Base-by-base conservation (phyloP, 2,888 invertebrate genomes). In the Homarus gammarus region DNA sequence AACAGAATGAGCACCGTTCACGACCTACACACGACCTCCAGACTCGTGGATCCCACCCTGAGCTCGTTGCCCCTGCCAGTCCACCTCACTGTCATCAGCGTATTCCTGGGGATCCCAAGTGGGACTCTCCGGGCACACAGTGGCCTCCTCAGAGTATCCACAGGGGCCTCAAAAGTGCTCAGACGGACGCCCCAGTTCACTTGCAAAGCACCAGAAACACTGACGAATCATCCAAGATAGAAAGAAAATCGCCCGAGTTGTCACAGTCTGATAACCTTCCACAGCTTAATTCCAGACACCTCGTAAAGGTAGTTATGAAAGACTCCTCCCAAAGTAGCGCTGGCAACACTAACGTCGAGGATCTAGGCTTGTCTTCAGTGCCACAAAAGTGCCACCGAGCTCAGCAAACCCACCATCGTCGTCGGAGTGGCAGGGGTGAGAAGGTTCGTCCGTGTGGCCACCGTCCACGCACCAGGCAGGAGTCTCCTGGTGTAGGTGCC, bases 381-480 rank as follows among this genome's bases (percentile, higher is more conserved):
- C 27, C 61, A 3, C 27, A 64, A 18, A 64, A 64, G 18, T 64
- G 61, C 27, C 61, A 64, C 61, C n/a, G 61, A 27, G 61, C 27
- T 27, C 61, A n/a, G 61, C 61, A 27, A 27, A 64, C 61, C 27
- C 61, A 64, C 6, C n/a, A 64, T 10, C 61, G 61, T 27, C 61
- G 61, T 27, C 61, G 61, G 5, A 56, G 56, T 18, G 22, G 15
- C 56, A n/a, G 27, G 27, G 61, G 61, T 22, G 85, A 73, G 51
- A 77, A 64, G 36, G 72, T 70, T 49, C 87, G 87, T 22, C 79
- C 79, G 15, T 84, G 89, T 51, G 84, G 70, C 51, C 89, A 79
- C 61, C 84, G 79, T 79, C 36, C 84, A 33, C 56, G 77, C 44
- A 68, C 40, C 68, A 51, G 49, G 36, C 70, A 81, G 49, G 81